Evolutionary conservation across 37 sponge, comb jelly and placozoan genomes (phyloP).

Genomic region (Axinella damicornis): DNA sequence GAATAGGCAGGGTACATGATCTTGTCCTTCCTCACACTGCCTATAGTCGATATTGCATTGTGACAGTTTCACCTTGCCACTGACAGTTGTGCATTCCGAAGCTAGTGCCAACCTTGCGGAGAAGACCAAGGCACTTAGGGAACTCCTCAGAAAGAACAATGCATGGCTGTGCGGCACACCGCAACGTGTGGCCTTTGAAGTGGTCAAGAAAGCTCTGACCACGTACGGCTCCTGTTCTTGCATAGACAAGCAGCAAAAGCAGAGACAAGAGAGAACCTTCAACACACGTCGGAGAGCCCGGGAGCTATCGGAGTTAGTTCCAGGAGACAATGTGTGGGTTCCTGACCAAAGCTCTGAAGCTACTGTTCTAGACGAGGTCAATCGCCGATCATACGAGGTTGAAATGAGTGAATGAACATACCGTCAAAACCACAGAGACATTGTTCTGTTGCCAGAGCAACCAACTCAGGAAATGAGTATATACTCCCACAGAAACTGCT

Average conservation of each 20-base stretch:
- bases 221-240: too few relatives aligned
- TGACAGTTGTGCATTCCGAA: too few relatives aligned
- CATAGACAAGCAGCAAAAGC: constrained; percentile 25
- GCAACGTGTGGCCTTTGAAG: too few relatives aligned
- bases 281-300: constrained; percentile 12
- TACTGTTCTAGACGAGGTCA: constrained; percentile 7
- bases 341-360: constrained; percentile 25
- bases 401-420: constrained; percentile 1
- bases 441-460: background rate
- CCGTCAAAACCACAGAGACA: constrained; percentile 36
- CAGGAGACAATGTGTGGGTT: constrained; percentile 43
- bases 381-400: constrained; percentile 34
- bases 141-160: too few relatives aligned
- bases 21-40: too few relatives aligned
- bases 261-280: constrained; percentile 25
- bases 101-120: too few relatives aligned
- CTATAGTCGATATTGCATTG: too few relatives aligned
- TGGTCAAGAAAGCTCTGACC: too few relatives aligned
- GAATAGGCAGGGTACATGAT: too few relatives aligned
- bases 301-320: constrained; percentile 3
- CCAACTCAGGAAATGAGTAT: background rate
- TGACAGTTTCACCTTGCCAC: too few relatives aligned
- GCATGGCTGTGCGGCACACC: too few relatives aligned
- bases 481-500: background rate
- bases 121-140: too few relatives aligned